Base-by-base conservation (phyloP, 2,888 invertebrate genomes). In the Volucella inflata region DNA sequence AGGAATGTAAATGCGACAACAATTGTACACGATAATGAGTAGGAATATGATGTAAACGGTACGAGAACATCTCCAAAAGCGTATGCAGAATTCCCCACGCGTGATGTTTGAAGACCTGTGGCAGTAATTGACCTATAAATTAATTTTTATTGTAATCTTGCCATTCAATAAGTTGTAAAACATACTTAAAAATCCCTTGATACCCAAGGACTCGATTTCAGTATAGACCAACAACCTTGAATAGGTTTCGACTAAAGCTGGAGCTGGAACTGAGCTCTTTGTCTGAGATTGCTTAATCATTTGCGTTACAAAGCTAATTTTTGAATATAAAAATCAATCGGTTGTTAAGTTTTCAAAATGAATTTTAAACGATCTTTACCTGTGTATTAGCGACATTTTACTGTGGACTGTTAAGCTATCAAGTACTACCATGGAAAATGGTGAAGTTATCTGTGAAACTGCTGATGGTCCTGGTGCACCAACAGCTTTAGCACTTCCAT, bases 11-110 rank as follows among this genome's bases (percentile, higher is more conserved):
- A 92, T 98, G 97, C 2, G 97, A 97, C 8, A 99, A 93, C 59
- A 99, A 93, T 89, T 98, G 98, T 10, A 98, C 97, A 68, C 98
- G 94, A 92, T 98, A 99, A 92, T 98, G 98, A 0, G 98, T 98
- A 89, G 98, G 98, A 88, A 98, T 98, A 91, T 99, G 98, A 91
- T 98, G 98, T 92, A 99, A 95, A 57, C 99, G 94, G 91, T 98
- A 98, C 82, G 97, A 98, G 91, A 98, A 98, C 98, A 99, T 98
- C 92, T 99, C 98, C 89, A 99, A 92, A 46, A 99, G 93, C 0
- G 98, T 98, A 91, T 98, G 98, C n/a, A 99, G 93, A 72, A 98
- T 98, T 21, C 97, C 97, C 98, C 98, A 98, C 0, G 98, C 97
- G 89, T 98, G 97, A 12, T 96, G 96, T 91, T 97, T 97, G 90